Conservation (phyloP, 2,797 vertebrate genomes). For the Muscicapa striata region DNA sequence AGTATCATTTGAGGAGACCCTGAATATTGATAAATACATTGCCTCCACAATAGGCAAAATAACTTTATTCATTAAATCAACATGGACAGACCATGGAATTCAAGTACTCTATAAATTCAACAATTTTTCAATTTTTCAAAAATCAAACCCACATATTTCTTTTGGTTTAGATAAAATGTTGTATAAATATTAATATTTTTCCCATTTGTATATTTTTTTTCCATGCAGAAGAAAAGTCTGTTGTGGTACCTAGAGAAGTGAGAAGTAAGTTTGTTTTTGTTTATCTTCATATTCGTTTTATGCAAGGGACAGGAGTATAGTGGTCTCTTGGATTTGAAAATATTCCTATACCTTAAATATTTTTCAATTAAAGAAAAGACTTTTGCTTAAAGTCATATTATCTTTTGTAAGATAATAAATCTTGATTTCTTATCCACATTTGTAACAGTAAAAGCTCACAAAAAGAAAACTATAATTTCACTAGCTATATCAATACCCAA, state of each 20-base stretch:
- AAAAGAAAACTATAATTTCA: background rate
- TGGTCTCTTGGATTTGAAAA: conserved; percentile 16
- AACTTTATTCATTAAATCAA: background rate
- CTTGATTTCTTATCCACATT: background rate
- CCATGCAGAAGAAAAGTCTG: conserved; percentile 60
- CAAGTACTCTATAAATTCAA: background rate
- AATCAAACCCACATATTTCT: background rate
- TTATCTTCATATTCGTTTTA: conserved; percentile 49
- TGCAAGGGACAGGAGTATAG: conserved; percentile 28
- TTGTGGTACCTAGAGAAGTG: conserved; percentile 26
- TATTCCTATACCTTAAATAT: background rate
- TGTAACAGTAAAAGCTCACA: background rate
- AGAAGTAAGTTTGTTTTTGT: conserved; percentile 40
- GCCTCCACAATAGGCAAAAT: background rate
- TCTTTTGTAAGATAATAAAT: background rate
- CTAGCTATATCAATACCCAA: background rate
- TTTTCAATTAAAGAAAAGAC: background rate
- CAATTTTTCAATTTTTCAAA: background rate
- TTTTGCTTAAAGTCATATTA: background rate
- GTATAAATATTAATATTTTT: background rate
- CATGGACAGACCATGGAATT: background rate
- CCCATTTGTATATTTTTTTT: background rate
- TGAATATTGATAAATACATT: background rate
- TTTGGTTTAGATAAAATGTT: background rate
- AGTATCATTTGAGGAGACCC: background rate